Evolutionary conservation across 2,888 invertebrate genomes (phyloP).

Genomic region (Merodon equestris): DNA sequence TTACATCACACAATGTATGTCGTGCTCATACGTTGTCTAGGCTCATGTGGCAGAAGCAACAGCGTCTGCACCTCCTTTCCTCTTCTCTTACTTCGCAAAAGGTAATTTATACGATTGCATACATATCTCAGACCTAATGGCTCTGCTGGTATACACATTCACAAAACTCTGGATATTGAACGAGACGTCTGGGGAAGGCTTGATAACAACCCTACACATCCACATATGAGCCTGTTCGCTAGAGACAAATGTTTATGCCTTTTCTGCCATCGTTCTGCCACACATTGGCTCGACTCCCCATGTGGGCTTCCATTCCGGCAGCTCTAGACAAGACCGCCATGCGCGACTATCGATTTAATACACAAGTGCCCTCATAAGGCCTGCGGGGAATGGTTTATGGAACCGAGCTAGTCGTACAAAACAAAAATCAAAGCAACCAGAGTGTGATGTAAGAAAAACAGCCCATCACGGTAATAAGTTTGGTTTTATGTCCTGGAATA

Average conservation of each 20-base stretch:
- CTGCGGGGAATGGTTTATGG: conserved; percentile 33
- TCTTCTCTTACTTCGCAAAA: conserved; percentile 31
- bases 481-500: conserved; percentile 37
- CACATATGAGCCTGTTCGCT: conserved; percentile 1
- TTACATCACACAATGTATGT: conserved; percentile 43
- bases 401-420: not conserved
- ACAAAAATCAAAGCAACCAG: conserved; percentile 19
- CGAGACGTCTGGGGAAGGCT: conserved; percentile 57
- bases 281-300: conserved; percentile 13
- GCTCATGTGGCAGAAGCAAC: not conserved
- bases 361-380: conserved; percentile 39
- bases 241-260: conserved; percentile 56
- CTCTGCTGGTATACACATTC: conserved; percentile 27
- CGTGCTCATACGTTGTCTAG: not conserved
- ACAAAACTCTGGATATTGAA: conserved; percentile 39
- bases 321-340: conserved; percentile 23
- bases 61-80: not conserved
- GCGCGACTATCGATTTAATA: conserved; percentile 60
- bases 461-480: conserved; percentile 35
- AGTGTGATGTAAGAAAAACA: conserved; percentile 34
- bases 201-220: conserved; percentile 11
- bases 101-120: conserved; percentile 62
- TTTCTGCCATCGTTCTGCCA: conserved; percentile 11
- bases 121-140: conserved; percentile 59
- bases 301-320: conserved; percentile 16